These are phyloP conservation scores for Leucoptera coffeella DNA, from an alignment of 2,888 invertebrate genomes.

Conservation along the genomic window DNA sequence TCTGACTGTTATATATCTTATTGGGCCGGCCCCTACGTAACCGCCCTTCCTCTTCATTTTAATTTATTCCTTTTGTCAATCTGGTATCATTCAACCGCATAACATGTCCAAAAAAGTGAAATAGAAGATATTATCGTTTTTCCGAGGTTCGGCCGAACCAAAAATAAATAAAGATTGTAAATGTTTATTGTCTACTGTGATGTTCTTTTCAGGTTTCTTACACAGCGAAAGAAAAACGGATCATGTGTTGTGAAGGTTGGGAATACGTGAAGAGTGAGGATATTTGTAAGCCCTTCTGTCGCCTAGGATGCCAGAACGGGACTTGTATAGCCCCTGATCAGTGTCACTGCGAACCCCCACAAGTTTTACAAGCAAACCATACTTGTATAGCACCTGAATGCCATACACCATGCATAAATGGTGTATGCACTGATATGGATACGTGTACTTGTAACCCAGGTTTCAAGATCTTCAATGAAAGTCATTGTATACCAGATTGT, in stretches of 20 bases:
- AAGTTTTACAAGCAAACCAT: conserved; percentile 3
- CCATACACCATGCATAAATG: conserved; percentile 18
- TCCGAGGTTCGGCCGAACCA: too few relatives aligned
- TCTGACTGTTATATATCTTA: too few relatives aligned
- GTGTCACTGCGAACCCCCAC: conserved; percentile 17
- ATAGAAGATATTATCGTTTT: too few relatives aligned
- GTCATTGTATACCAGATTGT: conserved; percentile 6
- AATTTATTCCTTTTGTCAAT: too few relatives aligned
- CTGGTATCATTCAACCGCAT: too few relatives aligned
- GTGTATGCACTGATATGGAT: conserved; percentile 7
- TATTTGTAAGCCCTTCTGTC: conserved; percentile 8
- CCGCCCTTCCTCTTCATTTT: too few relatives aligned
- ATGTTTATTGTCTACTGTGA: too few relatives aligned
- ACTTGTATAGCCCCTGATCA: conserved; percentile 15
- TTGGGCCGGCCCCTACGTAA: too few relatives aligned
- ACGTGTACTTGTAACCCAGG: conserved; percentile 3
- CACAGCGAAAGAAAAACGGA: too few relatives aligned
- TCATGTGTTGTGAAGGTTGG: conserved; percentile 4
- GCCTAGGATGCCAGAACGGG: conserved; percentile 16
- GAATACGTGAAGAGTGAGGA: background rate
- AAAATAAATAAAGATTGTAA: too few relatives aligned
- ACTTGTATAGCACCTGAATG: conserved; percentile 9
- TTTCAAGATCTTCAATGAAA: conserved; percentile 4
- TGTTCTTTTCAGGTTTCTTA: too few relatives aligned
- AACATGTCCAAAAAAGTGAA: too few relatives aligned